Conservation (phyloP, 1,140 invertebrate genomes). For the Uloborus diversus region DNA sequence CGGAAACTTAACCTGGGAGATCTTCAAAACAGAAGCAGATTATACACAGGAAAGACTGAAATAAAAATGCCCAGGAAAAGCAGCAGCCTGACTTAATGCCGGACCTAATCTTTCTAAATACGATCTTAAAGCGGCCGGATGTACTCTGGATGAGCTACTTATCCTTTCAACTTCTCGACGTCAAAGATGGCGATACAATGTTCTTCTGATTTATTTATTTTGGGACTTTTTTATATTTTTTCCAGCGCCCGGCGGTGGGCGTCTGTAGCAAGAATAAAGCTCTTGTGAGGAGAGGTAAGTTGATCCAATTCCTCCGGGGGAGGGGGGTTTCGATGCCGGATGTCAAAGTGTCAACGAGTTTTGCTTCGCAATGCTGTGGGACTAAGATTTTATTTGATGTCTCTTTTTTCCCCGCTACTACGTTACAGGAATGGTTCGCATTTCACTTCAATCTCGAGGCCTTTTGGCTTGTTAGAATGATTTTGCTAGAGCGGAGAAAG, state of each 20-base stretch:
- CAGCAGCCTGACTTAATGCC: neutral
- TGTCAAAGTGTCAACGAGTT: constrained; percentile 40
- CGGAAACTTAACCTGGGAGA: too few relatives aligned
- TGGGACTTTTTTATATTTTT: too few relatives aligned
- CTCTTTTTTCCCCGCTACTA: neutral
- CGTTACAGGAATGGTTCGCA: neutral
- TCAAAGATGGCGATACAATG: constrained; percentile 47
- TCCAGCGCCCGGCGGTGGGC: neutral
- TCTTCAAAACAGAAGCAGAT: too few relatives aligned
- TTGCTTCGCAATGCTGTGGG: neutral
- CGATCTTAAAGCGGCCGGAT: constrained; percentile 31
- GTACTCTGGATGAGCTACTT: constrained; percentile 35
- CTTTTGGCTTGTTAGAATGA: neutral
- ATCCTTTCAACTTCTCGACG: constrained; percentile 49
- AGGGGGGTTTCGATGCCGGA: neutral
- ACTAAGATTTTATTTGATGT: constrained; percentile 22
- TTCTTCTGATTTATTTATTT: constrained; percentile 8
- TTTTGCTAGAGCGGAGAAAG: too few relatives aligned
- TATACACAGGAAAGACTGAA: constrained; percentile 20
- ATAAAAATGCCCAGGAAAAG: constrained; percentile 1
- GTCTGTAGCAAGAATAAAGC: constrained; percentile 26
- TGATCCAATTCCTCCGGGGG: constrained; percentile 42
- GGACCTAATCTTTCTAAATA: constrained; percentile 35
- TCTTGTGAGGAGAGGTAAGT: constrained; percentile 35
- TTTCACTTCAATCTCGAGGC: neutral